These are phyloP conservation scores for Pristiophorus japonicus DNA, from an alignment of 2,113 vertebrate species.

Conservation along the genomic window DNA sequence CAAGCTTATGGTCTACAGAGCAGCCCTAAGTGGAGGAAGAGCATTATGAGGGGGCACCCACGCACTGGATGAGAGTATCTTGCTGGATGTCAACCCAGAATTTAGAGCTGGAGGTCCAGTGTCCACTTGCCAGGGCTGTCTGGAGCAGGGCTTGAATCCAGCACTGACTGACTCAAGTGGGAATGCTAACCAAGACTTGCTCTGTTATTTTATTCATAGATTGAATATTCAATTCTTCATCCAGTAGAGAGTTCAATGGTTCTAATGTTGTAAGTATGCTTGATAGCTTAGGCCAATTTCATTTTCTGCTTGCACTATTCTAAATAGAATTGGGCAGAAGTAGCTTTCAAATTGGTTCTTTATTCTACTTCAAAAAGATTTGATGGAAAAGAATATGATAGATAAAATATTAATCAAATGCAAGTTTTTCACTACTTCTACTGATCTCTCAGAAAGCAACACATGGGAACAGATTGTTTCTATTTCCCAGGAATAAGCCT, in stretches of 20 bases:
- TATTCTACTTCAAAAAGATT: background rate
- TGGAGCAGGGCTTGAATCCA: background rate
- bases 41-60: background rate
- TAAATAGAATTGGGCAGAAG: background rate
- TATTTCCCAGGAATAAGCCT: background rate
- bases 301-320: background rate
- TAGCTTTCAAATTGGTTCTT: background rate
- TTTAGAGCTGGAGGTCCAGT: background rate
- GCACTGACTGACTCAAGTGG: background rate
- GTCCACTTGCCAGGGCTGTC: background rate
- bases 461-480: background rate
- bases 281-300: background rate
- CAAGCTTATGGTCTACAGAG: too few species aligned
- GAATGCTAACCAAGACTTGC: background rate
- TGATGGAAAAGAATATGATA: background rate
- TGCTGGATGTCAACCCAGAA: background rate
- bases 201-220: background rate
- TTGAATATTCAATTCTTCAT: background rate
- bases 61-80: background rate
- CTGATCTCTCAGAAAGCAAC: background rate
- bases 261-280: background rate
- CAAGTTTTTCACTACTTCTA: background rate
- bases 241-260: background rate
- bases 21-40: too few species aligned
- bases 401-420: background rate